phyloP scores from a whole-genome alignment of 1,140 invertebrate species.

The Spodoptera litura region DNA sequence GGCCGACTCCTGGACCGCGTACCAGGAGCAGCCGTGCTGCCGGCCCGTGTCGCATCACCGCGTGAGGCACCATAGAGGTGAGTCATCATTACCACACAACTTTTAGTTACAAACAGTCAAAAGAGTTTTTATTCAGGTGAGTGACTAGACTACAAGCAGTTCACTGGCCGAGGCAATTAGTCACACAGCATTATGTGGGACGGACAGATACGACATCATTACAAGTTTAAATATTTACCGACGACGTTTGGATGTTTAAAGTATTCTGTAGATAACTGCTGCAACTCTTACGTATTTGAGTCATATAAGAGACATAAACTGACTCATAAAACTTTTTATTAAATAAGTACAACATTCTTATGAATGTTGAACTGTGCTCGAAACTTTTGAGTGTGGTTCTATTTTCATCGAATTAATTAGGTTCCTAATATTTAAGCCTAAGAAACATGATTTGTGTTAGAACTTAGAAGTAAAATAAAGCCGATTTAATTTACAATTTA shows the following conservation, averaged over 20 bases:
- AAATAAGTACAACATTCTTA: not conserved
- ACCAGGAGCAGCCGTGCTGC: slow-evolving; percentile 84
- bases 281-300: not conserved
- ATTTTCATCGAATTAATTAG: too few relatives aligned
- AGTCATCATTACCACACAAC: slow-evolving; percentile 51
- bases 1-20: slow-evolving; percentile 83
- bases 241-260: not conserved
- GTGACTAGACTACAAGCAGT: slow-evolving; percentile 18
- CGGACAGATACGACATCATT: slow-evolving; percentile 39
- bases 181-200: slow-evolving; percentile 49
- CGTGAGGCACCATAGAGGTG: slow-evolving; percentile 83
- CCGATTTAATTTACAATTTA: not conserved
- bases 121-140: slow-evolving; percentile 30
- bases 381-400: not conserved
- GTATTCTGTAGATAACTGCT: slow-evolving; percentile 20
- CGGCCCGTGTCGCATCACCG: slow-evolving; percentile 77
- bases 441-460: too few relatives aligned
- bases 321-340: not conserved
- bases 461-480: not conserved
- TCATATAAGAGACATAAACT: not conserved
- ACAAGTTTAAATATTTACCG: slow-evolving; percentile 46
- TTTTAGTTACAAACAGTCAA: not conserved
- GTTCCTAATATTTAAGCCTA: not conserved
- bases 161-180: slow-evolving; percentile 43
- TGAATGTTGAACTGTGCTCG: not conserved